These are phyloP conservation scores for Pemphigus obesinymphae DNA, from an alignment of 1,140 invertebrate species.

Conservation along the genomic window DNA sequence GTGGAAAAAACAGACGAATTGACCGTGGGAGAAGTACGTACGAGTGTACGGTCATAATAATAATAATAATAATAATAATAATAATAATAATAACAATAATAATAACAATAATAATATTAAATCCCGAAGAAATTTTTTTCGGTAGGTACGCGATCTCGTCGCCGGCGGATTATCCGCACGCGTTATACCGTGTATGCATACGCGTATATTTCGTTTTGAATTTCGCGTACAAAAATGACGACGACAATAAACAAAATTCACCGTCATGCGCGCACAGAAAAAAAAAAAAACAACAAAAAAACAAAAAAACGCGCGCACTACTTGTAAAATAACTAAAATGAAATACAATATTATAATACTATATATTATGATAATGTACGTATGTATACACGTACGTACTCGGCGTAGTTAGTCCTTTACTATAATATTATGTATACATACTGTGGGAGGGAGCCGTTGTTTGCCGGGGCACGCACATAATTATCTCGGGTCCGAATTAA, in stretches of 20 bases:
- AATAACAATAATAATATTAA: background rate
- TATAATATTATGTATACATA: background rate
- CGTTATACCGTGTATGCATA: background rate
- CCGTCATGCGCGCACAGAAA: background rate
- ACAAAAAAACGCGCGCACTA: too few relatives aligned
- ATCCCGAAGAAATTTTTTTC: background rate
- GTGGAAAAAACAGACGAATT: background rate
- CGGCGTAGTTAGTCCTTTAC: too few relatives aligned
- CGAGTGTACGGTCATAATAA: too few relatives aligned
- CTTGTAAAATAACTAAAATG: background rate
- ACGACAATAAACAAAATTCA: background rate
- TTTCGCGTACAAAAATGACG: background rate
- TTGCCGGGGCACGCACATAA: background rate
- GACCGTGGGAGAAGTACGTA: background rate
- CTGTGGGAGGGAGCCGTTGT: too few relatives aligned
- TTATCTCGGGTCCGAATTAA: slow-evolving; percentile 24
- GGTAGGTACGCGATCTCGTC: background rate
- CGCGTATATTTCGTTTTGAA: background rate
- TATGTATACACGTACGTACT: background rate
- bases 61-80: too few relatives aligned
- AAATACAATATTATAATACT: background rate
- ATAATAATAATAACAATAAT: too few relatives aligned
- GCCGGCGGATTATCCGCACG: background rate
- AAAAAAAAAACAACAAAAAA: too few relatives aligned
- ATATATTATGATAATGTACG: background rate